These are phyloP conservation scores for Brachionus asplanchnoidis DNA, from an alignment of 1,140 invertebrate genomes.

Conservation along the genomic window DNA sequence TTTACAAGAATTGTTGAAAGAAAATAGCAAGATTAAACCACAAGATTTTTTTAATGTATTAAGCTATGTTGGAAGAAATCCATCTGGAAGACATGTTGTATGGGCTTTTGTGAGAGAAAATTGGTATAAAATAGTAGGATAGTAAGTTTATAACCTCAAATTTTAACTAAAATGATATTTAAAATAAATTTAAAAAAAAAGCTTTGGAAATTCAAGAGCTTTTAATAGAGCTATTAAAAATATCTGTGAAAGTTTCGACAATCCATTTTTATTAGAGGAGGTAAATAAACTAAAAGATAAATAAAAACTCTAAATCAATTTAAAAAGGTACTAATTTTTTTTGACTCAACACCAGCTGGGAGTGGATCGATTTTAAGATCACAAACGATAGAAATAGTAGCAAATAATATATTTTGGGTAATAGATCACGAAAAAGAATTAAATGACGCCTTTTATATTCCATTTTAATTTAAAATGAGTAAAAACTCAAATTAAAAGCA, in stretches of 20 bases:
- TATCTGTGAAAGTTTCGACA: constrained; percentile 31
- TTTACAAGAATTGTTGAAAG: background rate
- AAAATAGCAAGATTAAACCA: background rate
- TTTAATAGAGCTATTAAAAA: constrained; percentile 8
- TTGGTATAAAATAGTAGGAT: background rate
- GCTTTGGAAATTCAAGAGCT: constrained; percentile 9
- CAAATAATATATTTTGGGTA: constrained; percentile 27
- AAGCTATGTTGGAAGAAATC: background rate
- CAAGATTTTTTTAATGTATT: constrained; percentile 40
- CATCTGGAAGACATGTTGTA: background rate
- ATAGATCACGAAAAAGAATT: background rate
- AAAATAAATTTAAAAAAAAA: no score
- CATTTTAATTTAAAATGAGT: background rate
- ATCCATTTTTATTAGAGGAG: constrained; percentile 9
- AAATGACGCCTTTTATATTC: background rate
- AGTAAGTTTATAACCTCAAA: background rate
- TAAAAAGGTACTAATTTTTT: background rate
- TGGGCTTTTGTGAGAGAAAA: constrained; percentile 16
- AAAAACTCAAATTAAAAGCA: background rate
- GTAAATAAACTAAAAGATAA: background rate
- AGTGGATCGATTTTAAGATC: background rate
- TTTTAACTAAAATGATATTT: background rate
- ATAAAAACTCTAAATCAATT: background rate
- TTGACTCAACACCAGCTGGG: background rate
- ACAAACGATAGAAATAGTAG: constrained; percentile 6